These are phyloP conservation scores for Acyrthosiphon pisum DNA, from an alignment of 1,140 invertebrate genomes.

Conservation along the genomic window DNA sequence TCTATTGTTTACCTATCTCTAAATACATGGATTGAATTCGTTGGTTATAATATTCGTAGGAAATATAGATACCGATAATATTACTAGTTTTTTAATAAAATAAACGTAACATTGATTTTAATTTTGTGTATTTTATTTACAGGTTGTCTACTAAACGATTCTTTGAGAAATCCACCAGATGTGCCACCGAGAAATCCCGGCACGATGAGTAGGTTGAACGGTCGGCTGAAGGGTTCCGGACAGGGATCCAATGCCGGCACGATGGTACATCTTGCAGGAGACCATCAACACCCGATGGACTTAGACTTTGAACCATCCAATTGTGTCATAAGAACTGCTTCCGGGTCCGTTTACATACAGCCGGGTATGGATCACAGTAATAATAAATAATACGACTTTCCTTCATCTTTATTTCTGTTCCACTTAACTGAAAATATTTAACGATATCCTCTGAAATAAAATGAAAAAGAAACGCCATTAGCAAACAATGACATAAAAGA, in stretches of 20 bases:
- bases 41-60: no score
- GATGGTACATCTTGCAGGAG: conserved; percentile 62
- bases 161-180: conserved; percentile 73
- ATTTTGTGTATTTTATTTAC: conserved; percentile 63
- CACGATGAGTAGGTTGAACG: conserved; percentile 81
- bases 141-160: conserved; percentile 86
- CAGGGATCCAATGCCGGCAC: conserved; percentile 63
- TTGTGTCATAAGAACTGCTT: conserved; percentile 86
- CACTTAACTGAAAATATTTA: conserved; percentile 51
- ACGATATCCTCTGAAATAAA: conserved; percentile 28
- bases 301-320: conserved; percentile 85
- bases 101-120: not conserved
- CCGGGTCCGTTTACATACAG: conserved; percentile 92
- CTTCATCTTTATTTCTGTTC: conserved; percentile 26
- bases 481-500: conserved; percentile 55
- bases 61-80: not conserved
- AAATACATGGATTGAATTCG: not conserved
- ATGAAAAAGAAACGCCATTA: conserved; percentile 44
- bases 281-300: conserved; percentile 64
- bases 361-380: conserved; percentile 69
- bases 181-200: conserved; percentile 83
- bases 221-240: conserved; percentile 73
- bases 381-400: not conserved
- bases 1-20: no score
- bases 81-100: not conserved